A percentile compares a stretch with the other conserved stretches of the same genome.
phyloP scores from a whole-genome alignment of 2,797 vertebrate species.

The Echiichthys vipera region DNA sequence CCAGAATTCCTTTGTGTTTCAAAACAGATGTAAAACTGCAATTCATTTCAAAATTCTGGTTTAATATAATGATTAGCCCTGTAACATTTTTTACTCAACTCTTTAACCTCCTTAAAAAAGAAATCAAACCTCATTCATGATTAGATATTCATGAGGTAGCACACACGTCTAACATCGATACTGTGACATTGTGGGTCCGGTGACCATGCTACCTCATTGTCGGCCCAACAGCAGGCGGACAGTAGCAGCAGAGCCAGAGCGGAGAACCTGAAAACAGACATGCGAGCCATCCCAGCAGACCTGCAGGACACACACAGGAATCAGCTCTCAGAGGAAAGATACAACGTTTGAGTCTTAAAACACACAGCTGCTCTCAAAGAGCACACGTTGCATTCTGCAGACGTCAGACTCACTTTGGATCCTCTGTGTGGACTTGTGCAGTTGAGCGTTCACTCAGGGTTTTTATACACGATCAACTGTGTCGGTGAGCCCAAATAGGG shows the following conservation, averaged over 20 bases:
- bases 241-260: constrained; percentile 60
- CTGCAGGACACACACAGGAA: constrained; percentile 30
- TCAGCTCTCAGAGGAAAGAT: background rate
- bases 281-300: constrained; percentile 32
- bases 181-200: too few relatives aligned
- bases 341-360: background rate
- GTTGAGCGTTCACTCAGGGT: background rate
- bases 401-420: constrained; percentile 27
- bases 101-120: too few relatives aligned
- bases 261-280: constrained; percentile 39
- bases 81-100: too few relatives aligned
- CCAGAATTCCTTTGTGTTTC: too few relatives aligned
- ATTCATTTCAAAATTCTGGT: too few relatives aligned
- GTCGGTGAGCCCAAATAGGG: constrained; percentile 17
- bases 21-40: too few relatives aligned
- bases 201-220: constrained; percentile 31
- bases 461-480: constrained; percentile 24
- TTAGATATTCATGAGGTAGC: too few relatives aligned
- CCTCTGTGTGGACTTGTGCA: constrained; percentile 1
- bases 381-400: background rate
- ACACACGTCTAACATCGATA: too few relatives aligned
- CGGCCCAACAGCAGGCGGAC: constrained; percentile 53
- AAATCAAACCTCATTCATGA: too few relatives aligned
- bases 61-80: too few relatives aligned
- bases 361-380: background rate